Base-by-base conservation (phyloP, 2,888 invertebrate species). In the Zelleria hepariella region DNA sequence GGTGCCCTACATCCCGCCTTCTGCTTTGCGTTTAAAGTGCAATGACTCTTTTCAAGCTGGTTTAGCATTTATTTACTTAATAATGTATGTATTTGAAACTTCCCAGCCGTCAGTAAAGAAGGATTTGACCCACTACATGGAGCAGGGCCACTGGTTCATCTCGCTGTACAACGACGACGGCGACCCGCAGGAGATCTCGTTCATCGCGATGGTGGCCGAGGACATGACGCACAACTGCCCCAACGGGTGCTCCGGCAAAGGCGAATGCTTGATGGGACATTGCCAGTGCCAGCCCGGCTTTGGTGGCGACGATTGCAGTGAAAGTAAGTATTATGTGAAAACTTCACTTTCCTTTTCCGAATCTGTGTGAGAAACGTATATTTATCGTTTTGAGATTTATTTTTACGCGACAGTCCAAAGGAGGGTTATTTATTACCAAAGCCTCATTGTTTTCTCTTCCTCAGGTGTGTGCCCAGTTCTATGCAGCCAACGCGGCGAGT, bases 241-340 rank as follows among this genome's bases (percentile, higher is more conserved):
- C 7, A 96, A 96, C 72, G 97, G 98, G 57, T 99, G 99, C 80
- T 96, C 96, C 66, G 97, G 97, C 15, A 98, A 98, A 86, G 99
- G 99, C 18, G 96, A 98, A 79, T 99, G 99, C 82, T 90, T 97
- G 56, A 92, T 96, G 84, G 98, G 98, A 2, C 96, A 96, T 75
- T 99, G 99, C 76, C 95, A 96, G 72, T 99, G 99, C 79, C 97
- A 96, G 79, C 95, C 98, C 58, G 99, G 99, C 15, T 99, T 97
- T 80, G 96, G 96, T 58, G 98, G 98, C 32, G 96, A 96, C 67
- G 98, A 98, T 78, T 99, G 99, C 82, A 96, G 96, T 78, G 96
- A 98, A 85, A 97, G 98, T 95, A 90, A 91, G 94, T 91, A 55
- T 24, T 42, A 21, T 27, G 3, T 52, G 6, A n/a, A n/a, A n/a